Conservation (phyloP, 2,113 vertebrate genomes). For the Salvelinus namaycush region DNA sequence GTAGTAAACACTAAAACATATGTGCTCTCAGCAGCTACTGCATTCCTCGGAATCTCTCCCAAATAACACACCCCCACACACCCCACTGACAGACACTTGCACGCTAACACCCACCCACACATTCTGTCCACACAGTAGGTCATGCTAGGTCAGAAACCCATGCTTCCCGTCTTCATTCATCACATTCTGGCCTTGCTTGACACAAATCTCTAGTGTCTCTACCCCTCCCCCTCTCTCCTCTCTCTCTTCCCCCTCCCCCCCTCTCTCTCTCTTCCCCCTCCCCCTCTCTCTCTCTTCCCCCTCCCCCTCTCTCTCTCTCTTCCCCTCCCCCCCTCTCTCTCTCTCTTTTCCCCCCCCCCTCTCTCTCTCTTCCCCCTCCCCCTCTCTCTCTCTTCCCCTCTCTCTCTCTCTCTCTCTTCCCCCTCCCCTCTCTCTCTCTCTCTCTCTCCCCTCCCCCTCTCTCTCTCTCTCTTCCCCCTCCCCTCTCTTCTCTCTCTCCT, state of each 20-base stretch:
- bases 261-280: accelerated
- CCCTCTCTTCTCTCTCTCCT: accelerated
- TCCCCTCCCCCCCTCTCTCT: accelerated
- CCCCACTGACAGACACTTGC: too few relatives aligned
- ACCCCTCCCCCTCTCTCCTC: not conserved
- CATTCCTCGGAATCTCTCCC: too few relatives aligned
- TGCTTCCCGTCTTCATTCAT: not conserved
- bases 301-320: accelerated
- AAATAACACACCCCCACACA: too few relatives aligned
- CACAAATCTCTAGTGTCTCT: not conserved
- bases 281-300: accelerated
- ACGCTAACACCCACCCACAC: too few relatives aligned
- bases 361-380: too few relatives aligned
- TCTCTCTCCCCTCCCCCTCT: accelerated
- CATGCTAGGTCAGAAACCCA: too few relatives aligned
- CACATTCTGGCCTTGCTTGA: not conserved
- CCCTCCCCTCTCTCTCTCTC: too few relatives aligned
- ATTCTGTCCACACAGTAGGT: too few relatives aligned
- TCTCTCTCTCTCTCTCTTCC: accelerated
- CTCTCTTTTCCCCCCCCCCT: accelerated
- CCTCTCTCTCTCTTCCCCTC: too few relatives aligned
- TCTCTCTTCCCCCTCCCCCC: too few relatives aligned
- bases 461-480: too few relatives aligned
- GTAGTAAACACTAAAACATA: too few relatives aligned
- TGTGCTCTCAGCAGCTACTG: not conserved